Evolutionary conservation across 2,888 invertebrate genomes (phyloP), one percentile per base, ranked within the genome.

Genomic region (Chymomyza caudatula): DNA sequence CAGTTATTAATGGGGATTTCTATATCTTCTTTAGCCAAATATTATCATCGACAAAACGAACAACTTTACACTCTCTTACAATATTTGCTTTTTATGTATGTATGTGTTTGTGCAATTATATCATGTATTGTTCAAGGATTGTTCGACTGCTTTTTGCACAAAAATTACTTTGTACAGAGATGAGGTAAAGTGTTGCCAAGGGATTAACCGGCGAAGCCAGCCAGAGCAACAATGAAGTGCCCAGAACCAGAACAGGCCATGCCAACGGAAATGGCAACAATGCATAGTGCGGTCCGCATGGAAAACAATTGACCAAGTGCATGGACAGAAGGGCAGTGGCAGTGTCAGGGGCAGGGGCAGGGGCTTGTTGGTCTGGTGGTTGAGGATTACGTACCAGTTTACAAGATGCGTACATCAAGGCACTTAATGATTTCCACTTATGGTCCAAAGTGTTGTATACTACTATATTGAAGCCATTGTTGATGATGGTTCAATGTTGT

Each of bases 391-490:
- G 77, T 77, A 83, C 80, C 78, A 71, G 86, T 74, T 84, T 85
- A 85, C 81, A 84, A 86, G 84, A 81, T 76, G 82, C 73, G 82
- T 65, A 69, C 65, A 29, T 22, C n/a, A 17, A 66, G 29, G 69
- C 65, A 71, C 86, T 81, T 83, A 85, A 81, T 81, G 81, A 85
- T 76, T 81, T 80, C 84, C 81, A 85, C 82, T 80, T 85, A 85
- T 77, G 76, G 13, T 29, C 51, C 51, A 20, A 20, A 51, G 51
- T 20, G 51, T 20, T 20, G 20, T 51, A 20, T 17, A 51, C 22
- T 51, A 13, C 78, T 11, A 37, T 37, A 81, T 62, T 67, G 80
- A 73, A 80, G 84, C 82, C 78, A 78, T 63, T 74, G 74, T 71
- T 67, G 59, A 54, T 69, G n/a, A 19, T 17, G 37, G 20, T 8